Percentiles rank a stretch among this genome's conserved stretches.
phyloP scores from a whole-genome alignment of 2,797 vertebrate species.

The Cossypha niveicapilla region DNA sequence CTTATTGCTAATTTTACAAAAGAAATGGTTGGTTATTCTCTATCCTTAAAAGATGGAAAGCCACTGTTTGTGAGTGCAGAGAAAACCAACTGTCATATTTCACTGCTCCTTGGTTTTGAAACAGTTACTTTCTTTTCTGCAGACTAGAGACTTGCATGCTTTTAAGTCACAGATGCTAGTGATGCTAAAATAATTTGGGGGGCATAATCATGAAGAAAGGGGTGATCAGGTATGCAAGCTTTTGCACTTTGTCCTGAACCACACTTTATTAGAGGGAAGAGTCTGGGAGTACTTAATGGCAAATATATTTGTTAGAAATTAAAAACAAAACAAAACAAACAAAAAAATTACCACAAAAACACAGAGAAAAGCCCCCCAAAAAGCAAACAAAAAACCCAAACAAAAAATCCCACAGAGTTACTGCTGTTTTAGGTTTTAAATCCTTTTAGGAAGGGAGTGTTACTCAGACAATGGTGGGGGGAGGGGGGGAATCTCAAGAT shows the following conservation, averaged over 20 bases:
- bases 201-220: fast-evolving
- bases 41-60: background rate
- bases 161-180: background rate
- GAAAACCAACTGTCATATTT: background rate
- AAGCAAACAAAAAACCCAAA: background rate
- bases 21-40: slow-evolving; percentile 12
- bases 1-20: slow-evolving; percentile 80
- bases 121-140: background rate
- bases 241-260: background rate
- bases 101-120: background rate
- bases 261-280: background rate
- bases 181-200: background rate
- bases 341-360: too few species aligned
- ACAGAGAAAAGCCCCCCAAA: background rate
- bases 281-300: background rate
- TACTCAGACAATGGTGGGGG: background rate
- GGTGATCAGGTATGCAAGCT: background rate
- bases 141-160: background rate
- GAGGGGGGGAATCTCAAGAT: background rate
- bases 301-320: background rate
- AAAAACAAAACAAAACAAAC: background rate
- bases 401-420: background rate
- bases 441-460: background rate
- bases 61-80: background rate
- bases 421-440: background rate